A percentile compares a stretch with the other conserved stretches of the same genome.
phyloP scores from a whole-genome alignment of 2,888 invertebrate genomes.

The Agrilus mali region DNA sequence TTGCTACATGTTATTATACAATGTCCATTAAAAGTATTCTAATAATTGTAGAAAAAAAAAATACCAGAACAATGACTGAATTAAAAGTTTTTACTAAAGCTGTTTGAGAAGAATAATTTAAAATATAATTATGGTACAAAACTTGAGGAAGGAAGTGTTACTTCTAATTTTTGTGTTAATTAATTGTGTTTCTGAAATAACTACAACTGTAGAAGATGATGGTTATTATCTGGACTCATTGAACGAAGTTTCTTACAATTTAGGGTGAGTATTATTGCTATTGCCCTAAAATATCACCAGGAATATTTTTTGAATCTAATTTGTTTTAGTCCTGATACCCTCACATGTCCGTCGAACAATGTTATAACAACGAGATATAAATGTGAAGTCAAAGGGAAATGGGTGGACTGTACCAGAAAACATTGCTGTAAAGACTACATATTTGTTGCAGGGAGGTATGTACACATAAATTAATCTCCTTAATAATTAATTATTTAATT shows the following conservation, averaged over 20 bases:
- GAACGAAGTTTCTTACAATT: slow-evolving; percentile 14
- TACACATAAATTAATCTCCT: slow-evolving; percentile 11
- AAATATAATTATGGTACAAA: too few species aligned
- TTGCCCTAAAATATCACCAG: neutral
- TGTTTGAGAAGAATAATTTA: too few species aligned
- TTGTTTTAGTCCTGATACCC: slow-evolving; percentile 24
- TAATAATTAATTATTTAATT: neutral
- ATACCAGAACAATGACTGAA: too few species aligned
- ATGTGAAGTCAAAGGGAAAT: slow-evolving; percentile 44
- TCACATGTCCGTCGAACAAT: slow-evolving; percentile 48
- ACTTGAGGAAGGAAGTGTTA: neutral
- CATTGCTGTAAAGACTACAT: slow-evolving; percentile 51
- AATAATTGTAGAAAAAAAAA: too few species aligned
- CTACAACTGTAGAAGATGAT: slow-evolving; percentile 4
- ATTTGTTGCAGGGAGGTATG: slow-evolving; percentile 47
- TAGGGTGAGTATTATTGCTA: slow-evolving; percentile 13
- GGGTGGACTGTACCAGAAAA: slow-evolving; percentile 48
- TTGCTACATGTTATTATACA: too few species aligned
- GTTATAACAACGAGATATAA: slow-evolving; percentile 47
- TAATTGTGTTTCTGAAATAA: neutral
- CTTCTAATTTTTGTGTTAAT: slow-evolving; percentile 2
- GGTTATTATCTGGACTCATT: slow-evolving; percentile 16
- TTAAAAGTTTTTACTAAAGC: too few species aligned
- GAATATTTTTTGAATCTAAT: neutral
- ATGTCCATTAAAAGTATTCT: too few species aligned